Evolutionary conservation across 2,113 vertebrate genomes (phyloP).

Genomic region (Raja brachyura): DNA sequence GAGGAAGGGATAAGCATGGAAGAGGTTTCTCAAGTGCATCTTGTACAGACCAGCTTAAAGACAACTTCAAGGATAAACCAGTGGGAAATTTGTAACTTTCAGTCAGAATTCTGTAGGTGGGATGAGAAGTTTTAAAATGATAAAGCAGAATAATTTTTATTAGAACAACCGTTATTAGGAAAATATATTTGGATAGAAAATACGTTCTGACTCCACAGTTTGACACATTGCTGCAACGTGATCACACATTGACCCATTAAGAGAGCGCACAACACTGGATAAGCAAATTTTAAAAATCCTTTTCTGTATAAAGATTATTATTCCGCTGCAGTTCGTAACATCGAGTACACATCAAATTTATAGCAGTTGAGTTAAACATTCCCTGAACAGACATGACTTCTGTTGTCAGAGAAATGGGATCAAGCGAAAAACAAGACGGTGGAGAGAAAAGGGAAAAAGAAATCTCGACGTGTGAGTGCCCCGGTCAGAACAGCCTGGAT

Average conservation of each 20-base stretch:
- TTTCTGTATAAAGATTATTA: background rate
- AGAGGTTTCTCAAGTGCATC: background rate
- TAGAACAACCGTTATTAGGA: background rate
- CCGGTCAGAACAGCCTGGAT: background rate
- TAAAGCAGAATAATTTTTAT: background rate
- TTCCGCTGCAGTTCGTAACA: background rate
- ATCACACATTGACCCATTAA: background rate
- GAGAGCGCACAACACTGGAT: background rate
- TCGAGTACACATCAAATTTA: background rate
- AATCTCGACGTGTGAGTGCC: background rate
- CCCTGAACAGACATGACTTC: background rate
- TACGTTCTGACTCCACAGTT: background rate
- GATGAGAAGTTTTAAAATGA: background rate
- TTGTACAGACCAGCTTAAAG: background rate
- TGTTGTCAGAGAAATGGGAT: background rate
- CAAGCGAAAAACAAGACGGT: background rate
- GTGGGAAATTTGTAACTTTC: too few species aligned
- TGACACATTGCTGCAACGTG: background rate
- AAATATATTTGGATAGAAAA: background rate
- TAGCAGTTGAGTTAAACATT: conserved; percentile 6
- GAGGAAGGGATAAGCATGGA: background rate
- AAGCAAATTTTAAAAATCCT: background rate
- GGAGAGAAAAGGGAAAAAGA: conserved; percentile 7
- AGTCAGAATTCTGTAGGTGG: background rate
- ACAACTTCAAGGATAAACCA: too few species aligned